phyloP scores from a whole-genome alignment of 2,113 vertebrate genomes.

The Colaptes auratus region DNA sequence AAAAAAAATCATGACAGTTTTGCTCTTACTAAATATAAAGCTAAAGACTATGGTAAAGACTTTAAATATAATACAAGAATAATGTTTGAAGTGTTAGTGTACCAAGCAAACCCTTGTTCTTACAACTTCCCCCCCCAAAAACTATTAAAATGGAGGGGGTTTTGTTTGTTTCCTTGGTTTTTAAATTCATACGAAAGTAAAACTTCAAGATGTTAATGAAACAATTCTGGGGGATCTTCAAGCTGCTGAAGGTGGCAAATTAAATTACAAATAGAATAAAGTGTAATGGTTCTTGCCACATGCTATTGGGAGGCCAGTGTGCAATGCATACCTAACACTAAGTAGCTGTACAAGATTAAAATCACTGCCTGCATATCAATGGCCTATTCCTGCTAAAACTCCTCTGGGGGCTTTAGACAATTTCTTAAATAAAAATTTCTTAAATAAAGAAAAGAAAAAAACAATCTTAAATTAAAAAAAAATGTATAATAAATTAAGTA shows the following conservation, averaged over 20 bases:
- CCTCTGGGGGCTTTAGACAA: neutral
- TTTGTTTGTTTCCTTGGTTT: too few species aligned
- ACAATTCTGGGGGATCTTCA: neutral
- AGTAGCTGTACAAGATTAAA: neutral
- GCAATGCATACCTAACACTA: neutral
- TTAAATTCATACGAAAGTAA: neutral
- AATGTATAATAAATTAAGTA: neutral
- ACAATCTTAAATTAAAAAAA: neutral
- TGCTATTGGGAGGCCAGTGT: neutral
- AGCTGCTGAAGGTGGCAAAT: neutral
- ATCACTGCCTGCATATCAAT: neutral
- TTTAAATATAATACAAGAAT: neutral
- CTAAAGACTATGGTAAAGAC: neutral
- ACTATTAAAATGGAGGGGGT: too few species aligned
- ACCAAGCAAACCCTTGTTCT: neutral
- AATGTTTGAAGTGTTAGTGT: neutral
- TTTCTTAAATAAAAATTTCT: neutral
- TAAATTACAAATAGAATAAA: neutral
- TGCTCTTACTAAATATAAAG: neutral
- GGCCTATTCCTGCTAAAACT: neutral
- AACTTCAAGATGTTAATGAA: neutral
- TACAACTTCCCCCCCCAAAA: neutral
- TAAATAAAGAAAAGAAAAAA: too few species aligned
- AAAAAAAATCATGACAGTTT: neutral
- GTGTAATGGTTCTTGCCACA: neutral